Evolutionary conservation across 2,888 invertebrate genomes (phyloP), one percentile per base, ranked within the genome.

Genomic region (Idaea biselata): DNA sequence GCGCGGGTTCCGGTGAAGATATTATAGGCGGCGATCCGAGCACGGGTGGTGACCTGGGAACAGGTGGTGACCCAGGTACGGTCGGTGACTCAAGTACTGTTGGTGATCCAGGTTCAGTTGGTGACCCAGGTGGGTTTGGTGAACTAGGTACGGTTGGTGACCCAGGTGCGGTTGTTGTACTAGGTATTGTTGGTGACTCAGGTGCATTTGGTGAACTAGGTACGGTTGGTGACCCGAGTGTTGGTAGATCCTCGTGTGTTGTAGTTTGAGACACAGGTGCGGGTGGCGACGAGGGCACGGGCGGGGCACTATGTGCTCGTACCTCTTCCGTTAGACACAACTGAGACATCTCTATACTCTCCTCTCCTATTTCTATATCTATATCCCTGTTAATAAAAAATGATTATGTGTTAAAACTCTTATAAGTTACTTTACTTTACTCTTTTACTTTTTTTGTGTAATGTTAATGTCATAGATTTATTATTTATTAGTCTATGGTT

Each of bases 21-120:
- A 44, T 44, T 44, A 44, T 44, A 44, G 62, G 64, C 18, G 69
- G 65, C 8, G 69, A 67, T 5, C 81, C 77, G 44, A 79, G 77
- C 18, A 81, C 74, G 2, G 82, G 81, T 11, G 82, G 84, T 0
- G 85, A 84, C 0, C 88, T 88, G 64, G 61, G 44, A 8, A 61
- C 58, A 16, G 60, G 60, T 11, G 63, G 33, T 8, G 60, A 44
- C 1, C 44, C 44, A 44, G 44, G 14, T 44, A 25, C 25, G 5
- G 25, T 25, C 5, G 25, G 64, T 58, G 25, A 7, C 62, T 57
- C 18, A 25, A 60, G 58, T 11, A 60, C 25, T 1, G 25, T 25
- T 25, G 25, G 25, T 25, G 25, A 25, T 5, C 25, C 25, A 25
- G 25, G 25, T 25, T 3, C 25, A 25, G 25, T 25, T 25, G 25